Base-by-base conservation (phyloP, 1,140 invertebrate species). In the Apis laboriosa region DNA sequence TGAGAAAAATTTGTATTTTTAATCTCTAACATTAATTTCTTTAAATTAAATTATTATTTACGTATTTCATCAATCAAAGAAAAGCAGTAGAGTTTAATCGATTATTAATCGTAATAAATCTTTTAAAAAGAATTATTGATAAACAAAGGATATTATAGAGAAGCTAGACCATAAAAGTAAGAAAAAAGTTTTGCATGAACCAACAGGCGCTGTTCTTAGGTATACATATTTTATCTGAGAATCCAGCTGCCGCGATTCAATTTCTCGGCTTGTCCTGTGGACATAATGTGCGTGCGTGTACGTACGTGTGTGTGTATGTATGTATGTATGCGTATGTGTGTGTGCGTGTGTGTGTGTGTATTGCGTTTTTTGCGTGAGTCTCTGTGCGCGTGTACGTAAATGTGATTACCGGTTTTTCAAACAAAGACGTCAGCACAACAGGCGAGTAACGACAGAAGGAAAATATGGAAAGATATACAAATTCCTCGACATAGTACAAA, bases 401-500 rank as follows among this genome's bases (percentile, higher is more conserved):
- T 76, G 66, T 79, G 80, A 87, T 78, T 83, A 83, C 77, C 76
- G 85, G 78, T 83, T 86, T 89, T 79, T 79, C 73, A 80, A 87
- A 70, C 66, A 67, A 83, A 84, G 83, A 84, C 74, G 74, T 86
- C 77, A 64, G 55, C 68, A 81, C 77, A 85, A 55, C 74, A 75
- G 74, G 80, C 76, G 83, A 81, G 63, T 70, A 80, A 86, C 77
- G 82, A 84, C 77, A 80, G 76, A 87, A 87, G 85, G 67, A 87
- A 84, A 87, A 86, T 83, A 89, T 71, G 89, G 84, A 92, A 88
- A 92, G 85, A 90, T 92, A 93, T 90, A 93, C 90, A 94, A 93
- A 93, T 92, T 93, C 93, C 92, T 93, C 89, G 91, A 93, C 89
- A 94, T 93, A 94, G 93, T 94, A 94, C 93, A 94, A 94, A 94